Evolutionary conservation across 2,888 invertebrate genomes (phyloP).

Genomic region (Chrysotoxum bicinctum): DNA sequence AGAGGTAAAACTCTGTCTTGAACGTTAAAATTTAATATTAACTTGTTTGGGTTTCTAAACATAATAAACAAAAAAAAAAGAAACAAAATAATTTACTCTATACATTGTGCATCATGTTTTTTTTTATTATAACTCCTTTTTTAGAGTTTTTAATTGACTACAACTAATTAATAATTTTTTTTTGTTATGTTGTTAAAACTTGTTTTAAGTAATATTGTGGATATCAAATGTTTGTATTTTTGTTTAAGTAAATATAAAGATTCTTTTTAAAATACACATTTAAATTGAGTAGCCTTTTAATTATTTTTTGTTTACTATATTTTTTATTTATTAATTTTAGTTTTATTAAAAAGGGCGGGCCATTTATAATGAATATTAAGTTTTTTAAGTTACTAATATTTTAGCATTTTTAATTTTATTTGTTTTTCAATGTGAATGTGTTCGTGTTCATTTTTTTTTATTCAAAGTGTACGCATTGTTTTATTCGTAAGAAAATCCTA

Average conservation of each 20-base stretch:
- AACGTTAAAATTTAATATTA: slow-evolving; percentile 22
- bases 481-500: neutral
- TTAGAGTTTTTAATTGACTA: slow-evolving; percentile 70
- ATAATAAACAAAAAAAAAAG: neutral
- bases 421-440: slow-evolving; percentile 44
- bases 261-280: slow-evolving; percentile 70
- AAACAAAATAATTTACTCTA: slow-evolving; percentile 21
- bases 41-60: slow-evolving; percentile 23
- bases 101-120: slow-evolving; percentile 66
- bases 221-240: slow-evolving; percentile 61
- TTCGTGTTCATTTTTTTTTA: slow-evolving; percentile 6
- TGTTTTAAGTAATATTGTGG: slow-evolving; percentile 60
- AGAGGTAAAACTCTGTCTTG: slow-evolving; percentile 22
- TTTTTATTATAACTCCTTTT: slow-evolving; percentile 33
- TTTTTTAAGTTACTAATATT: slow-evolving; percentile 52
- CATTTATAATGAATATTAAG: slow-evolving; percentile 65
- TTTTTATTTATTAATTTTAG: slow-evolving; percentile 10
- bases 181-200: slow-evolving; percentile 26
- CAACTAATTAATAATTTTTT: slow-evolving; percentile 62
- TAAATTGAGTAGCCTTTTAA: slow-evolving; percentile 62
- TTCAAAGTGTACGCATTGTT: slow-evolving; percentile 25
- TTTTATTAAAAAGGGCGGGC: slow-evolving; percentile 66
- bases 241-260: slow-evolving; percentile 67
- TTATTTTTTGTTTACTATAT: slow-evolving; percentile 32
- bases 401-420: slow-evolving; percentile 37